phyloP scores from a whole-genome alignment of 2,113 vertebrate genomes.

The Alethe castanea region DNA sequence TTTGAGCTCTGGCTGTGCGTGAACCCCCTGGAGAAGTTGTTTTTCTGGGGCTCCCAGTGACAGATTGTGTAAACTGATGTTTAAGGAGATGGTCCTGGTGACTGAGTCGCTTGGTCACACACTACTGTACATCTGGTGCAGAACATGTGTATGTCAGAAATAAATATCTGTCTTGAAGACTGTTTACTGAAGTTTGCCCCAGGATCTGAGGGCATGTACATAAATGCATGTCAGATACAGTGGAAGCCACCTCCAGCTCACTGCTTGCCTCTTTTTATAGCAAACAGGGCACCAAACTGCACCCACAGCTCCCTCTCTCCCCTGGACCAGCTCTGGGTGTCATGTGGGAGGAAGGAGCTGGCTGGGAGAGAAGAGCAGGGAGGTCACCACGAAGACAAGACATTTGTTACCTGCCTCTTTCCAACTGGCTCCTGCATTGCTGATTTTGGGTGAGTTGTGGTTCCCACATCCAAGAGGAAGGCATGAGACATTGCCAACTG shows the following conservation, averaged over 20 bases:
- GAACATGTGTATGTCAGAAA: neutral
- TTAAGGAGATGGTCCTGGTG: neutral
- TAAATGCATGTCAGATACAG: neutral
- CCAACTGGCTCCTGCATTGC: neutral
- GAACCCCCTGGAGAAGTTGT: neutral
- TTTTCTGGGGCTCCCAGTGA: neutral
- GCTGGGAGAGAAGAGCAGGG: neutral
- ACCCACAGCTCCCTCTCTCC: neutral
- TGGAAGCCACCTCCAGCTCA: neutral
- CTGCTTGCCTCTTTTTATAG: neutral
- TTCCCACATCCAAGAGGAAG: neutral
- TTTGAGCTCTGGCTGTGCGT: neutral
- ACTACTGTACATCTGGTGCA: neutral
- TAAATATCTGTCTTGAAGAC: neutral
- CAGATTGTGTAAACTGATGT: neutral
- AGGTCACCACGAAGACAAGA: neutral
- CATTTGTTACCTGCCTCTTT: neutral
- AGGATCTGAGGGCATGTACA: neutral
- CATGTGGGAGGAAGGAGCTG: neutral
- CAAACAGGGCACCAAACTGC: neutral
- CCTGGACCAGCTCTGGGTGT: neutral
- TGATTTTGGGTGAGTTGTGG: accelerated
- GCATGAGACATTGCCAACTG: neutral
- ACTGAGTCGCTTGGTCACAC: accelerated
- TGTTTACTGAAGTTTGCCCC: neutral